phyloP scores from a whole-genome alignment of 2,888 invertebrate genomes.

The Eupithecia exiguata region DNA sequence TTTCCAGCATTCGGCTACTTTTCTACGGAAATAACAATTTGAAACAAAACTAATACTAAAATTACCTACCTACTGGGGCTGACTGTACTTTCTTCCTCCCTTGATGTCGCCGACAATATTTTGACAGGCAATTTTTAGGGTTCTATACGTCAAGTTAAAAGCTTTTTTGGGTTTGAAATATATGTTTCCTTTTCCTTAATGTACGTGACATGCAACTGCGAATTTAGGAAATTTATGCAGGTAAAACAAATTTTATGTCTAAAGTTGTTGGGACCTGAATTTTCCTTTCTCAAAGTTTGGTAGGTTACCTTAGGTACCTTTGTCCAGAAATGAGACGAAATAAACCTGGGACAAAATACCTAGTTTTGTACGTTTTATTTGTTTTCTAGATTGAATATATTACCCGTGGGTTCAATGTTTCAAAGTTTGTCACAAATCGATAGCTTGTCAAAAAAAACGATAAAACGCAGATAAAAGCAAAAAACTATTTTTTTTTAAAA shows the following conservation, averaged over 20 bases:
- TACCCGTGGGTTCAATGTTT: too few relatives aligned
- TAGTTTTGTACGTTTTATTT: too few relatives aligned
- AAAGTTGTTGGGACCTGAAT: background rate
- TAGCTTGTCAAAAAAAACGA: too few relatives aligned
- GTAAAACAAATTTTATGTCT: background rate
- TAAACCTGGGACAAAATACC: background rate
- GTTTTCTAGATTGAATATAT: too few relatives aligned
- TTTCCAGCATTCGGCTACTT: background rate
- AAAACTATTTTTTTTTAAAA: too few relatives aligned
- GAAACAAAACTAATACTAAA: background rate
- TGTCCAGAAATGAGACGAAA: background rate
- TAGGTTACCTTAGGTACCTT: background rate
- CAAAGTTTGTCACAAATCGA: too few relatives aligned
- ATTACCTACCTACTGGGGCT: background rate
- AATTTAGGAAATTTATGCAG: slow-evolving; percentile 19
- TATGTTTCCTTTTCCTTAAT: slow-evolving; percentile 21
- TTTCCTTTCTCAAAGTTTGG: background rate
- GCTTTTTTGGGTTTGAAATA: slow-evolving; percentile 51
- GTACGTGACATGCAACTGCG: slow-evolving; percentile 14
- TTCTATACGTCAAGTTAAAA: slow-evolving; percentile 60
- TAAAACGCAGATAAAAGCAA: too few relatives aligned
- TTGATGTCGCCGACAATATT: slow-evolving; percentile 70
- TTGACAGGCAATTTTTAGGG: slow-evolving; percentile 73
- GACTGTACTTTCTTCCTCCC: slow-evolving; percentile 55
- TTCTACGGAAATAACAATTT: too few relatives aligned